A percentile compares a stretch with the other conserved stretches of the same genome.
These are phyloP conservation scores for Pyralis farinalis DNA, from an alignment of 2,888 invertebrate genomes.

Conservation along the genomic window DNA sequence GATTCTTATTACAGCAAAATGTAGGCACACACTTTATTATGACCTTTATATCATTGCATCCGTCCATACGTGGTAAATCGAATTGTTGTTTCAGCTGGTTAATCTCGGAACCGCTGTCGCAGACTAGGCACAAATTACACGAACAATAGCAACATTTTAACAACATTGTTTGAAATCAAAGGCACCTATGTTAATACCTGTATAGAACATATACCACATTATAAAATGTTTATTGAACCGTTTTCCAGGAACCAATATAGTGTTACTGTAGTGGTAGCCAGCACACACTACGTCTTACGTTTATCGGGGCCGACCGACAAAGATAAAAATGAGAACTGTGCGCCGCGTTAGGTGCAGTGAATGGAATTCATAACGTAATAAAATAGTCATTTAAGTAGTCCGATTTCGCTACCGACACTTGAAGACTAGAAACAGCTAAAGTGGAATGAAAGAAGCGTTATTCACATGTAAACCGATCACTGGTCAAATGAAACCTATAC, in stretches of 20 bases:
- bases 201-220: not conserved
- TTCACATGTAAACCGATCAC: slow-evolving; percentile 1
- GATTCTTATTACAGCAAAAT: too few relatives aligned
- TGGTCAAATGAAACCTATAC: slow-evolving; percentile 6
- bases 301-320: slow-evolving; percentile 43
- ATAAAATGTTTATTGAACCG: not conserved
- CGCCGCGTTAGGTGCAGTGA: slow-evolving; percentile 1
- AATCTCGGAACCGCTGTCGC: not conserved
- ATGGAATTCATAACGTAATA: slow-evolving; percentile 2
- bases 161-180: not conserved
- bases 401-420: not conserved
- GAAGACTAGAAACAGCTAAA: not conserved
- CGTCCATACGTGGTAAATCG: slow-evolving; percentile 1
- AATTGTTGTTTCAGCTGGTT: slow-evolving; percentile 13
- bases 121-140: not conserved
- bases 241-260: slow-evolving; percentile 7
- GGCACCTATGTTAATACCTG: not conserved
- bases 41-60: slow-evolving; percentile 11
- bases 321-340: slow-evolving; percentile 34
- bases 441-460: not conserved
- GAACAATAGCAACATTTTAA: not conserved
- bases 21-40: not conserved
- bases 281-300: slow-evolving; percentile 13
- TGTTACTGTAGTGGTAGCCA: not conserved
- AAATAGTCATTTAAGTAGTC: slow-evolving; percentile 4